Conservation (phyloP, 2,113 vertebrate species). For the Petromus typicus region DNA sequence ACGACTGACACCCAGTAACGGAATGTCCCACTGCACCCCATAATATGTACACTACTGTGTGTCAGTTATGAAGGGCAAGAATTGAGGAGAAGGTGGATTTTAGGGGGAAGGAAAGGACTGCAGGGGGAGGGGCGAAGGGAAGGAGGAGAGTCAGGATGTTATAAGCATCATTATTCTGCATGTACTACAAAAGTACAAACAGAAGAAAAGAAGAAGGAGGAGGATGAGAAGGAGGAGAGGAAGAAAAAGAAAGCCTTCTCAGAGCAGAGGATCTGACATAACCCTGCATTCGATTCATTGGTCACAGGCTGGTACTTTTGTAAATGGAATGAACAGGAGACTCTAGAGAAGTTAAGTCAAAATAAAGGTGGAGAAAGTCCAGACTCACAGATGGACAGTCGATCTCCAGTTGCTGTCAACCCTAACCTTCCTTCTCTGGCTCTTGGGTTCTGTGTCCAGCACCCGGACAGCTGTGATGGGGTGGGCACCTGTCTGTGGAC, state of each 20-base stretch:
- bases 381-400: not conserved
- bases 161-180: not conserved
- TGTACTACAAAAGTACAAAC: no score
- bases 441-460: not conserved
- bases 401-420: not conserved
- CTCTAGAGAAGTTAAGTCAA: not conserved
- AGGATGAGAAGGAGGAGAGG: not conserved
- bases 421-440: not conserved
- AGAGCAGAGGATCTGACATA: not conserved
- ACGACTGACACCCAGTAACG: not conserved
- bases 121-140: not conserved
- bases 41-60: not conserved
- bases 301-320: not conserved
- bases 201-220: not conserved
- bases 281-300: not conserved
- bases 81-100: not conserved
- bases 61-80: not conserved
- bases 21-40: not conserved
- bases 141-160: not conserved
- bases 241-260: not conserved
- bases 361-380: not conserved
- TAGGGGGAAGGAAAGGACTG: no score
- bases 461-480: no score
- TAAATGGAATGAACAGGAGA: not conserved
- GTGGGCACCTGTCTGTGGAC: not conserved